Conservation (phyloP, 2,888 invertebrate species). For the Chrysina gloriosa region DNA sequence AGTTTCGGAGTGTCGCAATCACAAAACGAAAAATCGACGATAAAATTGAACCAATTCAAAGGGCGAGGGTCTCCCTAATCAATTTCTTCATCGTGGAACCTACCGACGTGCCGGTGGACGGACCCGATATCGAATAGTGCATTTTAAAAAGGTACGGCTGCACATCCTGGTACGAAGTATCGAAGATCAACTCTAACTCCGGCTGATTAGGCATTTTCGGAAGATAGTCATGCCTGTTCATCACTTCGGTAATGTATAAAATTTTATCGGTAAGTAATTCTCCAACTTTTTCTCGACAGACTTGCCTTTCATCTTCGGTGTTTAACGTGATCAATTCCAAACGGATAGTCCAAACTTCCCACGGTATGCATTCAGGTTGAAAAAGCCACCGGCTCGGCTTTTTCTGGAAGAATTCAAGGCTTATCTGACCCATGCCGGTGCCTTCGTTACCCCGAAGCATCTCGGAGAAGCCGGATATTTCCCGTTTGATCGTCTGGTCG, state of each 20-base stretch:
- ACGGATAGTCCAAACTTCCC: conserved; percentile 98
- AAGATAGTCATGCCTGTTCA: conserved; percentile 95
- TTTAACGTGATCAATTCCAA: conserved; percentile 88
- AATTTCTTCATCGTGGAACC: conserved; percentile 91
- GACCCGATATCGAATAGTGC: conserved; percentile 83
- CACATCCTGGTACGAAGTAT: conserved; percentile 91
- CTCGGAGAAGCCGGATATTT: conserved; percentile 83
- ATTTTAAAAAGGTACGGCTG: conserved; percentile 98
- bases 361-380: conserved; percentile 91
- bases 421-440: conserved; percentile 81
- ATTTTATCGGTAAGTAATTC: conserved; percentile 93
- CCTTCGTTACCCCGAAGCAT: conserved; percentile 79
- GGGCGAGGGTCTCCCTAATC: conserved; percentile 85
- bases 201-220: conserved; percentile 95
- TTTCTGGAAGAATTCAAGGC: conserved; percentile 94
- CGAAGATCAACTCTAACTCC: conserved; percentile 94
- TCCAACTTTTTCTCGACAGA: conserved; percentile 88
- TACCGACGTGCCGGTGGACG: conserved; percentile 79
- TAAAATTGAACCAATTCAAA: conserved; percentile 67
- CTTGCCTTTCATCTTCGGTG: conserved; percentile 88
- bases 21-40: conserved; percentile 26
- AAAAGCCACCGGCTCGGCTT: conserved; percentile 92
- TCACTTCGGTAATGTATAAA: conserved; percentile 92
- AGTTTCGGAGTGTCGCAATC: too few species aligned
- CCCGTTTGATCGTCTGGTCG: conserved; percentile 77